Evolutionary conservation across 2,113 vertebrate species (phyloP).

Genomic region (Mormoops blainvillei): DNA sequence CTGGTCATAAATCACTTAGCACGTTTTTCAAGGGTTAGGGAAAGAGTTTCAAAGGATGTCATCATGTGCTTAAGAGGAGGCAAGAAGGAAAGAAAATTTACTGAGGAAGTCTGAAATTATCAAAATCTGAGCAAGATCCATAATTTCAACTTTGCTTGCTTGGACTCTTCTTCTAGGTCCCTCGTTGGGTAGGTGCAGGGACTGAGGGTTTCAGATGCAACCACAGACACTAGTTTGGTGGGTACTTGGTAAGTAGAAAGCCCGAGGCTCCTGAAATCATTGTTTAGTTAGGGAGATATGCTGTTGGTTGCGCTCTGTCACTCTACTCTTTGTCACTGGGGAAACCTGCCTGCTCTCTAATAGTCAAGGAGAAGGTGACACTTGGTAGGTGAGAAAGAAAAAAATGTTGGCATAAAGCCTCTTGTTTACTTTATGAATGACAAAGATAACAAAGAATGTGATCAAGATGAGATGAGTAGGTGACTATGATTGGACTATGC

Average conservation of each 20-base stretch:
- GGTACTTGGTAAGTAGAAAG: neutral
- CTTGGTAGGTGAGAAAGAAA: neutral
- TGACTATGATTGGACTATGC: neutral
- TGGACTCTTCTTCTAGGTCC: neutral
- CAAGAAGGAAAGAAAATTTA: neutral
- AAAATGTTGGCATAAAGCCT: neutral
- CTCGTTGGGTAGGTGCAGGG: neutral
- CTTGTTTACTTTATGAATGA: neutral
- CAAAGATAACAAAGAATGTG: neutral
- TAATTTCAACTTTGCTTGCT: neutral
- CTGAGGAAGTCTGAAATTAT: neutral
- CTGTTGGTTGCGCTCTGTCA: neutral
- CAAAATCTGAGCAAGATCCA: neutral
- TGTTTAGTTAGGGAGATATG: neutral
- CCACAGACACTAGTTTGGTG: neutral
- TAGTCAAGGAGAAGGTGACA: neutral
- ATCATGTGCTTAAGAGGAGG: neutral
- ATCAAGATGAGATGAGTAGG: neutral
- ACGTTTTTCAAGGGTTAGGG: neutral
- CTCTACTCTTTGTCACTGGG: neutral
- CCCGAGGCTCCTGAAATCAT: neutral
- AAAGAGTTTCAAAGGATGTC: neutral
- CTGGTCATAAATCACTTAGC: neutral
- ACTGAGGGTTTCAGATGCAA: neutral
- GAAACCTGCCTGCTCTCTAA: neutral